Evolutionary conservation across 2,113 vertebrate species (phyloP).

Genomic region (Nansenia antarctica): DNA sequence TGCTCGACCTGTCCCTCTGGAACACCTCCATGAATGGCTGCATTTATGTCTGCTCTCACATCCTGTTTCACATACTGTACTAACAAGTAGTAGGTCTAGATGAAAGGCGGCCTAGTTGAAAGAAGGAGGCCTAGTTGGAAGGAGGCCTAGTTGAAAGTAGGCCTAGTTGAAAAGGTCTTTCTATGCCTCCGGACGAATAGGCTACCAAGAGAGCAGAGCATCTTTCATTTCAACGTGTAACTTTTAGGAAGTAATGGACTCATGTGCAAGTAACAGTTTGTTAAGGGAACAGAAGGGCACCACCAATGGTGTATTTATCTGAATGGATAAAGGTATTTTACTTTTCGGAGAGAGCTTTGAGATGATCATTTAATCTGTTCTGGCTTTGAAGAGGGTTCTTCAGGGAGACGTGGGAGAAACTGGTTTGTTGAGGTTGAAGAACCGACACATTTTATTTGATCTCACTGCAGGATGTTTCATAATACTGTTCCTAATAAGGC

Average conservation of each 20-base stretch:
- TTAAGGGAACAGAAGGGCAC: neutral
- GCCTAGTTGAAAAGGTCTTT: no score
- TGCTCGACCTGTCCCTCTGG: neutral
- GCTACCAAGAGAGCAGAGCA: neutral
- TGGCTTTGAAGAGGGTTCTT: neutral
- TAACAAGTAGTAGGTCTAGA: no score
- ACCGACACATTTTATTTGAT: neutral
- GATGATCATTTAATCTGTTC: neutral
- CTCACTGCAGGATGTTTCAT: neutral
- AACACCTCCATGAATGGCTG: neutral
- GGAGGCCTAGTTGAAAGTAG: neutral
- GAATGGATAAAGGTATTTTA: no score
- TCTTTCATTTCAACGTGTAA: neutral
- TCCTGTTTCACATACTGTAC: neutral
- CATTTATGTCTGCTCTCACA: neutral
- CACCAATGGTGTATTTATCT: neutral
- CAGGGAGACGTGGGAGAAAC: neutral
- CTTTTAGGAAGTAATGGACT: neutral
- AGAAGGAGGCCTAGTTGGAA: no score
- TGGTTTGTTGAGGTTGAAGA: neutral
- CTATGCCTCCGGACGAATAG: neutral
- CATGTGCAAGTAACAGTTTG: neutral
- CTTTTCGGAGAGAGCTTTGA: neutral
- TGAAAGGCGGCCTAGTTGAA: neutral
- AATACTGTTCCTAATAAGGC: no score